Percentiles rank a stretch among this genome's conserved stretches.
Evolutionary conservation across 2,113 vertebrate genomes (phyloP).

Genomic region (Fukomys damarensis): DNA sequence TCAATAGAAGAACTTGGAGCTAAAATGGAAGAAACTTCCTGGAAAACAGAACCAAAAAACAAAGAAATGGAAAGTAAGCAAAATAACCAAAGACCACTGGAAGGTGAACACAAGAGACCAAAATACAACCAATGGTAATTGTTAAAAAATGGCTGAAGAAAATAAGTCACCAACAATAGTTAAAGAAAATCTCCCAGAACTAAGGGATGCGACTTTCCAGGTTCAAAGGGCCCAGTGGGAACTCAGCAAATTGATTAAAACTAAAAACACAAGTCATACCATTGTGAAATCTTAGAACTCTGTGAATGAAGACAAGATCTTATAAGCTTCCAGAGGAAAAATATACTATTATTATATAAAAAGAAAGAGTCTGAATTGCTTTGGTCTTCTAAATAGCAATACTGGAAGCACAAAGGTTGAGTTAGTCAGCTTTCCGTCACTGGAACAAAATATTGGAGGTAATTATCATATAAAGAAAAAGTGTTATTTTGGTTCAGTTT

Average conservation of each 20-base stretch:
- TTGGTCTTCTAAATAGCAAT: neutral
- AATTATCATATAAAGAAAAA: neutral
- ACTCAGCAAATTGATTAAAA: neutral
- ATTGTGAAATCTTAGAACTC: neutral
- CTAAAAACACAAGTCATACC: neutral
- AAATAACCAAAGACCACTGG: neutral
- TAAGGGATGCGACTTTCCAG: neutral
- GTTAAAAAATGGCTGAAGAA: neutral
- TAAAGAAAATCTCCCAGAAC: neutral
- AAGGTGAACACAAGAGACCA: neutral
- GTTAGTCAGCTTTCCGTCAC: neutral
- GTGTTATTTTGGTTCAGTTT: neutral
- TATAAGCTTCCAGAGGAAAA: neutral
- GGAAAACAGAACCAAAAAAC: slow-evolving; percentile 8
- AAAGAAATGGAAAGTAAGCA: neutral
- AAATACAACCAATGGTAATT: neutral
- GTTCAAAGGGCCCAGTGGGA: neutral
- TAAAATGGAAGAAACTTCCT: neutral
- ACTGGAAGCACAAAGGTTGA: neutral
- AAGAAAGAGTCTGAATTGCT: neutral
- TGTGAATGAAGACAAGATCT: neutral
- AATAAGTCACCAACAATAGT: neutral
- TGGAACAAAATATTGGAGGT: neutral
- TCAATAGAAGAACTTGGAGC: neutral
- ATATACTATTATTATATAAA: neutral